Evolutionary conservation across 2,113 vertebrate species (phyloP), one percentile per base, ranked within the genome.

Genomic region (Macrotus californicus): DNA sequence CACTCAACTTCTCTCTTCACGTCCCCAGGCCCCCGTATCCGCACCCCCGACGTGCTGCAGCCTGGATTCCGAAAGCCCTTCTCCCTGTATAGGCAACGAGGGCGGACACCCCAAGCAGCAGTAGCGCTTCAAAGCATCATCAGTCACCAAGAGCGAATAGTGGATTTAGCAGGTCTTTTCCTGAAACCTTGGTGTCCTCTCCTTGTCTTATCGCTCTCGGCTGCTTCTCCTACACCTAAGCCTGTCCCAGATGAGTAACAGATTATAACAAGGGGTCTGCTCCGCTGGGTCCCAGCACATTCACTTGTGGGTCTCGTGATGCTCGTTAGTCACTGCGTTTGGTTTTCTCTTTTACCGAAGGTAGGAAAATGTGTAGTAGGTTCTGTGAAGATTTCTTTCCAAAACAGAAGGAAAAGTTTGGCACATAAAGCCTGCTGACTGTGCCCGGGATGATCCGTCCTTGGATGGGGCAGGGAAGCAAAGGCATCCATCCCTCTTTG

Each of bases 11-110:
- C 48, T 64, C 16, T 39, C 56, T 14, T 34, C 56, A n/a, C 3
- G 2, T 52, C 21, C 3, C 56, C 36, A 7, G 29, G 24, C 26
- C 6, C 34, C 1, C 13, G 2, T 4, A 36, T 34, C 2, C 11
- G 48, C 59, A 19, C 50, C 19, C 36, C 41, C 6, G 34, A 14
- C 66, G 29, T 7, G 48, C 76, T 70, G 11, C 34, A 18, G 16
- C 67, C 76, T 50, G 34, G 54, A n/a, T 59, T 79, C 50, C 59
- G 39, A 15, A 18, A 87, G 36, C 84, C 41, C 0, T 36, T 50
- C 70, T 64, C 69, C 15, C 36, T 21, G 14, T 52, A 8, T 3
- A 13, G 31, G 7, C 36, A 41, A 5, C 41, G 36, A 87, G 50
- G 22, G 34, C 50, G 80, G 7, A 67, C n/a, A 18, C 59, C 29